phyloP scores from a whole-genome alignment of 2,113 vertebrate species.

The Symphodus melops region DNA sequence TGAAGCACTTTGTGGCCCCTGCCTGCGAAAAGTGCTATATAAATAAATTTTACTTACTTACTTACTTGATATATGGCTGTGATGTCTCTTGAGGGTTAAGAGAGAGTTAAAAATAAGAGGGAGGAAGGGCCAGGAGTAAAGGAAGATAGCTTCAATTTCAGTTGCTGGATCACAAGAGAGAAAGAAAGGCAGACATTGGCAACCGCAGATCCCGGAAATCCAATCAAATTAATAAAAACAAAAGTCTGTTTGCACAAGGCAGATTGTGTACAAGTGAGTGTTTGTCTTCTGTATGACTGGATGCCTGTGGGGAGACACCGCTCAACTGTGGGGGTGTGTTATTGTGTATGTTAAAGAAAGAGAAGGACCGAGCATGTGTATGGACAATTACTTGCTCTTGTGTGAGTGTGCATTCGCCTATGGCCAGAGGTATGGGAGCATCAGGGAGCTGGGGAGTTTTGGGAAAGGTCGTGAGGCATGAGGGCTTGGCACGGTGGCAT shows the following conservation, averaged over 20 bases:
- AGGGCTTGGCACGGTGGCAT: constrained; percentile 67
- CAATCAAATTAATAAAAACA: constrained; percentile 64
- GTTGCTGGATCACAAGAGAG: constrained; percentile 26
- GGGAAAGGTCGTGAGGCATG: constrained; percentile 64
- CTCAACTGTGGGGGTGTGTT: constrained; percentile 24
- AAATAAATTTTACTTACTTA: too few relatives aligned
- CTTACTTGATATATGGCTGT: too few relatives aligned
- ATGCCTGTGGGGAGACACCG: constrained; percentile 30
- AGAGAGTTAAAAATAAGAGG: constrained; percentile 28
- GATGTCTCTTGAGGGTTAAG: constrained; percentile 33
- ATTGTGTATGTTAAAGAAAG: neutral
- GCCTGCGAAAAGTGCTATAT: too few relatives aligned
- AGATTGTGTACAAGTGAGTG: constrained; percentile 41
- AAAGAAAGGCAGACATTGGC: constrained; percentile 20
- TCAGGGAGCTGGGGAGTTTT: constrained; percentile 60
- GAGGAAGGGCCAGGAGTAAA: neutral
- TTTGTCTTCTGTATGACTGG: constrained; percentile 51
- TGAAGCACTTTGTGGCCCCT: too few relatives aligned
- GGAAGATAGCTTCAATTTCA: constrained; percentile 36
- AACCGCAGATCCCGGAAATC: constrained; percentile 50
- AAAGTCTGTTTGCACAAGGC: constrained; percentile 2
- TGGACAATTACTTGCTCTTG: neutral
- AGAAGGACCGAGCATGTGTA: too few relatives aligned
- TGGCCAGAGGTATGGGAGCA: constrained; percentile 45
- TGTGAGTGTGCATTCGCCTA: constrained; percentile 26